phyloP scores from a whole-genome alignment of 2,113 vertebrate genomes.

The Poeciliopsis turrubarensis region DNA sequence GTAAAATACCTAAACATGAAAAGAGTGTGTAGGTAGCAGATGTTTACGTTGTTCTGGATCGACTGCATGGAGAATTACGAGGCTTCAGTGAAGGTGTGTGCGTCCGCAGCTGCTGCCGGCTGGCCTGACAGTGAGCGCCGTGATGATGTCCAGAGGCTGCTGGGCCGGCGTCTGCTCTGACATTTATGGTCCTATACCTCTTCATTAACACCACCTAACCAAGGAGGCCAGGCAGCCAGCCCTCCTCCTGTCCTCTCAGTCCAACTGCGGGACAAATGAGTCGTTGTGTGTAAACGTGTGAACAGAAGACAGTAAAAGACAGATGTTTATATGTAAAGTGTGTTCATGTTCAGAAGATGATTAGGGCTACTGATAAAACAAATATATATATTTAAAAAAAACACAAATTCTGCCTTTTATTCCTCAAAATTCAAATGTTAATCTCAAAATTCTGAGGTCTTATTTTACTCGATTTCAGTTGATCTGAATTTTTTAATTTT shows the following conservation, averaged over 20 bases:
- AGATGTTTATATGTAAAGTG: conserved; percentile 22
- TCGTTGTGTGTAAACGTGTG: conserved; percentile 36
- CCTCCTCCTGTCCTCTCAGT: conserved; percentile 43
- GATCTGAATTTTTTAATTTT: no score
- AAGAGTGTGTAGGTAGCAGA: neutral
- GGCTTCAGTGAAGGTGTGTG: neutral
- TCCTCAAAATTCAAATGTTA: no score
- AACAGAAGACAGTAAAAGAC: conserved; percentile 19
- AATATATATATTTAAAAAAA: no score
- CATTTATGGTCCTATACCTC: conserved; percentile 87
- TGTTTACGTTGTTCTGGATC: neutral
- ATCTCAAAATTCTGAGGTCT: no score
- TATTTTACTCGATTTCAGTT: no score
- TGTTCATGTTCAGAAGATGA: neutral
- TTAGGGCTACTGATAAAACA: no score
- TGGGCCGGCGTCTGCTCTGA: conserved; percentile 84
- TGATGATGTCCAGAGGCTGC: conserved; percentile 86
- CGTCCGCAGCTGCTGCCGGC: conserved; percentile 10
- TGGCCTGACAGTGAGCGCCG: conserved; percentile 67
- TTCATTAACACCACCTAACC: conserved; percentile 90
- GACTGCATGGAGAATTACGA: neutral
- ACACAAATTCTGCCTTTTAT: no score
- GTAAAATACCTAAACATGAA: neutral
- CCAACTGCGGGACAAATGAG: conserved; percentile 50
- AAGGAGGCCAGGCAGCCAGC: conserved; percentile 72